These are phyloP conservation scores for Linyphia triangularis DNA, from an alignment of 2,888 invertebrate genomes.

Conservation along the genomic window DNA sequence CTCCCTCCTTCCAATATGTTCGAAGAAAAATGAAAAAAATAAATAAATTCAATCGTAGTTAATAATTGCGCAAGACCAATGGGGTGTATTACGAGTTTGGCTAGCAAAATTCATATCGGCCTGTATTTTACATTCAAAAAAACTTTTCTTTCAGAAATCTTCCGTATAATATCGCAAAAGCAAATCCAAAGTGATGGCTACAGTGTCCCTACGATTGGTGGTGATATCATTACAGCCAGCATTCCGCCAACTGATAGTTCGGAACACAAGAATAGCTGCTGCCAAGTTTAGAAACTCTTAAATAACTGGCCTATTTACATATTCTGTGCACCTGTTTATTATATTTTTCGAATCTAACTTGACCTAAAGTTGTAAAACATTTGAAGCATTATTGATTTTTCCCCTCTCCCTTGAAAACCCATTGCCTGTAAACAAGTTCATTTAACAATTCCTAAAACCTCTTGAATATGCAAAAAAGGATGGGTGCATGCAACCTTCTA, in stretches of 20 bases:
- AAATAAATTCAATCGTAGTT: too few relatives aligned
- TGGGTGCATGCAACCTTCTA: conserved; percentile 70
- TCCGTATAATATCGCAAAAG: conserved; percentile 96
- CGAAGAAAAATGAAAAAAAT: too few relatives aligned
- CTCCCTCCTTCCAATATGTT: conserved; percentile 47
- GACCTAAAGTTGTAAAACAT: neutral
- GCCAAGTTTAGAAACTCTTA: conserved; percentile 75
- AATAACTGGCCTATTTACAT: conserved; percentile 41
- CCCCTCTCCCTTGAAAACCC: neutral
- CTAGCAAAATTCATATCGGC: neutral
- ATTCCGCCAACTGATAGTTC: conserved; percentile 77
- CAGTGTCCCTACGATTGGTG: conserved; percentile 76
- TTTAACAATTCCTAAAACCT: neutral
- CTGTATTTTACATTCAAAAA: neutral
- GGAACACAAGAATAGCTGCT: conserved; percentile 75
- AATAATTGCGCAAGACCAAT: neutral
- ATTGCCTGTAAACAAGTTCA: too few relatives aligned
- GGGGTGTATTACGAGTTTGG: neutral
- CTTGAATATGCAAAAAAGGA: too few relatives aligned
- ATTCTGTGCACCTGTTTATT: conserved; percentile 69
- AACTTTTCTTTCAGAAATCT: conserved; percentile 87
- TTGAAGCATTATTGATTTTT: neutral
- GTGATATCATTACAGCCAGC: conserved; percentile 76
- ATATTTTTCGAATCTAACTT: neutral
- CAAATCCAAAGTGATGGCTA: conserved; percentile 77